Conservation (phyloP, 2,113 vertebrate species). For the Piaya cayana region DNA sequence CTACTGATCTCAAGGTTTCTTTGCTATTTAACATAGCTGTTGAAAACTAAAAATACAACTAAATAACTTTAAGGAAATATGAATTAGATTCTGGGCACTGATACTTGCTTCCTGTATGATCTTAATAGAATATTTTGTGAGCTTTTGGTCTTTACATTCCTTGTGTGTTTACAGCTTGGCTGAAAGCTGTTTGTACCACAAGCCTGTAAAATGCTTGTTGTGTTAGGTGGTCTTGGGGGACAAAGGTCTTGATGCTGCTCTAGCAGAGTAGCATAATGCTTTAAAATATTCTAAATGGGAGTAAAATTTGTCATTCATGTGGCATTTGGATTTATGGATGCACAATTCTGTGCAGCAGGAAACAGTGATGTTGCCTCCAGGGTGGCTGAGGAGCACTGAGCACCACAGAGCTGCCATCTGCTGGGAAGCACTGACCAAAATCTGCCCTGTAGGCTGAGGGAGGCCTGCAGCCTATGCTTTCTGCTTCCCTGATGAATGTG, state of each 20-base stretch:
- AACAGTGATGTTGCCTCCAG: neutral
- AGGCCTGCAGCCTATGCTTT: neutral
- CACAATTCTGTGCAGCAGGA: neutral
- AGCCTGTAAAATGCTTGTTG: neutral
- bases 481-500: fast-evolving
- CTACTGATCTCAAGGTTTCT: neutral
- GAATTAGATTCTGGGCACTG: neutral
- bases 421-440: neutral
- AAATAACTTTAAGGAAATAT: neutral
- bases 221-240: fast-evolving
- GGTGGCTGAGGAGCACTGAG: neutral
- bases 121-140: neutral
- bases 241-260: neutral
- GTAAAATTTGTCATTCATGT: neutral
- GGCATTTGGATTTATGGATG: neutral
- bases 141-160: neutral
- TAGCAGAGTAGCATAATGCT: neutral
- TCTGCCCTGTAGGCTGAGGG: neutral
- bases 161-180: neutral
- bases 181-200: neutral
- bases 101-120: neutral
- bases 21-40: neutral
- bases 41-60: neutral
- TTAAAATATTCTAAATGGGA: neutral
- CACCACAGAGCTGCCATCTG: neutral